These are phyloP conservation scores for Pterostichus niger DNA, from an alignment of 2,888 invertebrate species.

Conservation along the genomic window DNA sequence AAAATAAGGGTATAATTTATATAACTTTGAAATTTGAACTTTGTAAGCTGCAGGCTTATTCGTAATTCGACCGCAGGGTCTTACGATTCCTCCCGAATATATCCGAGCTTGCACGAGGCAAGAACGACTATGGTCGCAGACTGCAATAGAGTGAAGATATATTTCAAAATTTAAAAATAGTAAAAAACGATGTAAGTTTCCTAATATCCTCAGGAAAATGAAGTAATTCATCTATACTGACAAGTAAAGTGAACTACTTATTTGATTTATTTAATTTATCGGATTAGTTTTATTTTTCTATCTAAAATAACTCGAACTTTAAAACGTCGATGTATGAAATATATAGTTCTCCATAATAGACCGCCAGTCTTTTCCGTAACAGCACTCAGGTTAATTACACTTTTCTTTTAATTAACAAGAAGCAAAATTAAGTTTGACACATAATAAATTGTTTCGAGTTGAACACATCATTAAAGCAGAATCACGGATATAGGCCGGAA, in stretches of 20 bases:
- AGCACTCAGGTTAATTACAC: conserved; percentile 42
- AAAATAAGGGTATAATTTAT: conserved; percentile 37
- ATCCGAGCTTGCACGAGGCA: background rate
- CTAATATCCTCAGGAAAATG: conserved; percentile 52
- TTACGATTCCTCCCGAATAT: conserved; percentile 13
- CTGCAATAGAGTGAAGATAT: conserved; percentile 25
- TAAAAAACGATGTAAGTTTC: conserved; percentile 43
- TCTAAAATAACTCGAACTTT: background rate
- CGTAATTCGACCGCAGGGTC: conserved; percentile 25
- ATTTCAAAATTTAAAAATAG: conserved; percentile 57
- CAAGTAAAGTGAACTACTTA: conserved; percentile 42
- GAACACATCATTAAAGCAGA: conserved; percentile 23
- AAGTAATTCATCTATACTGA: conserved; percentile 51
- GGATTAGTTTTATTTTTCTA: conserved; percentile 20
- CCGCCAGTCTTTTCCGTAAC: background rate
- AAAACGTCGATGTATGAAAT: conserved; percentile 46
- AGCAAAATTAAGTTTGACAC: conserved; percentile 29
- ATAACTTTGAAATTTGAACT: conserved; percentile 47
- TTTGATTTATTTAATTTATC: conserved; percentile 40
- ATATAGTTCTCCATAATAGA: background rate
- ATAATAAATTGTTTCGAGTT: conserved; percentile 14
- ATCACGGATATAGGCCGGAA: conserved; percentile 24
- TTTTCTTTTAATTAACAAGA: conserved; percentile 29
- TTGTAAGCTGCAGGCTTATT: conserved; percentile 35
- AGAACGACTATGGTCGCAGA: conserved; percentile 13